Evolutionary conservation across 1,140 invertebrate species (phyloP), one percentile per base, ranked within the genome.

Genomic region (Trichogramma pretiosum): DNA sequence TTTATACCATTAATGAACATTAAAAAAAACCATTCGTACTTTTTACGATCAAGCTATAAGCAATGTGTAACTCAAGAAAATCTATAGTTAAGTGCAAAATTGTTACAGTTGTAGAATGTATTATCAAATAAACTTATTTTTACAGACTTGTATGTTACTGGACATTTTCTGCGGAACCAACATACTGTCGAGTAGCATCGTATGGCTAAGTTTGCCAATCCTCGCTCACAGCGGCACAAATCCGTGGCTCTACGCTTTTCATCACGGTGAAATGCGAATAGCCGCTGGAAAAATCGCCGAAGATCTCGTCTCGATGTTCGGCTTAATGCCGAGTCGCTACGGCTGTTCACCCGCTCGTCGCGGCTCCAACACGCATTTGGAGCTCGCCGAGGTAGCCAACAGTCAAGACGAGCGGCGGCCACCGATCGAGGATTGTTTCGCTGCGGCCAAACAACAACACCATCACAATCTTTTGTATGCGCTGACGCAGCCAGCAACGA

Each of bases 211-310:
- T 2, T 62, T 81, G 8, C 74, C 80, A 1, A 76, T 80, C 4
- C 63, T 82, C 18, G 70, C 76, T 0, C 81, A 77, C 57, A 79
- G 77, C 52, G 75, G 77, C 0, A 62, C 76, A 13, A 83, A 84
- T 56, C 81, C 81, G 0, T 83, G 80, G 80, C 72, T 83, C 9
- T 84, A 84, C 55, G 80, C 79, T 0, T 84, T 79, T 59, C 74
- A 80, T 46, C 81, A 80, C 50, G 73, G 75, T 0, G 80, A 83
- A 55, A 76, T 84, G 56, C 70, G 80, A 16, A 57, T 73, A 0
- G 79, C 79, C 4, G 80, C 79, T 3, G 67, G 75, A 2, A 71
- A 76, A 37, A 75, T 81, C 5, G 61, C 78, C 0, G 75, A 77
- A 40, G 72, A 75, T 28, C 33, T 75, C 5, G 60, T 76, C 0